Evolutionary conservation across 2,113 vertebrate species (phyloP).

Genomic region (Acanthochromis polyacanthus): DNA sequence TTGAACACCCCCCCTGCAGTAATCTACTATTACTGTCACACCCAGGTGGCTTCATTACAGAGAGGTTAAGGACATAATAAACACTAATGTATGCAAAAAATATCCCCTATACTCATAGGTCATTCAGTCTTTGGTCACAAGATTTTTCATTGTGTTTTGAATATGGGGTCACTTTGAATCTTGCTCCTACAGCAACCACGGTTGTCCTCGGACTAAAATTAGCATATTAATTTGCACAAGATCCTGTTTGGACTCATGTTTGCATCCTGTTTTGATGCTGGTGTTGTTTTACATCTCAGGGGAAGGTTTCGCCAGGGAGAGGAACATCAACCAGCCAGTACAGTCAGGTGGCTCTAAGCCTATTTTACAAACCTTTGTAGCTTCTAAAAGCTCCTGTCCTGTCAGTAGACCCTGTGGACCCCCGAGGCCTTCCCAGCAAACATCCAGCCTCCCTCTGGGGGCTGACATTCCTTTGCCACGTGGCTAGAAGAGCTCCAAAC

Average conservation of each 20-base stretch:
- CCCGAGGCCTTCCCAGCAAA: slow-evolving; percentile 57
- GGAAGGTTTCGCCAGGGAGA: background rate
- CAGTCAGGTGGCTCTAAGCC: slow-evolving; percentile 9
- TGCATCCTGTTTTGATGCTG: slow-evolving; percentile 65
- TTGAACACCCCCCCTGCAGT: slow-evolving; percentile 19
- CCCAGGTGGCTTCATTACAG: slow-evolving; percentile 21
- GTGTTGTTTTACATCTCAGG: slow-evolving; percentile 30
- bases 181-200: slow-evolving; percentile 20
- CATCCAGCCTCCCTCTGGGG: slow-evolving; percentile 58
- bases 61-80: background rate
- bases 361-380: background rate
- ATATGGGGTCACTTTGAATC: slow-evolving; percentile 36
- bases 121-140: background rate
- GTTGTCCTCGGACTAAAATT: slow-evolving; percentile 55
- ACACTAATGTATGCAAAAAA: background rate
- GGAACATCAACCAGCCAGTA: background rate
- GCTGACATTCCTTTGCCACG: slow-evolving; percentile 76
- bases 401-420: slow-evolving; percentile 39
- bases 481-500: slow-evolving; percentile 55
- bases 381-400: slow-evolving; percentile 38
- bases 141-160: slow-evolving; percentile 41
- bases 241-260: slow-evolving; percentile 55
- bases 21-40: slow-evolving; percentile 40
- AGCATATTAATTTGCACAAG: slow-evolving; percentile 56
- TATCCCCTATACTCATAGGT: background rate